Evolutionary conservation across 2,888 invertebrate genomes (phyloP).

Genomic region (Cheilosia soror): DNA sequence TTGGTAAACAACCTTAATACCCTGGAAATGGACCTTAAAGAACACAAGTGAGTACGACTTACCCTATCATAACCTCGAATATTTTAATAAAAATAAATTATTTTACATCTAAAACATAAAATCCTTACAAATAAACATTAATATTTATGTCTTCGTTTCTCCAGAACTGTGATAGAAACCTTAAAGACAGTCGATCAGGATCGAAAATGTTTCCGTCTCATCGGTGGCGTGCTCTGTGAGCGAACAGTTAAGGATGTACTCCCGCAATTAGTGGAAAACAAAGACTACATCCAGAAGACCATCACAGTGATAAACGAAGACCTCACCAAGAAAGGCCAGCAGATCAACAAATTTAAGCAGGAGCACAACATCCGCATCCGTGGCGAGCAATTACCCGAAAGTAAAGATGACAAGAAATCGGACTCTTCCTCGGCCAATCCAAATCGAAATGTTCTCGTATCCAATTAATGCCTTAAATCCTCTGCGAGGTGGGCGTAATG

Average conservation of each 20-base stretch:
- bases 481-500: slow-evolving; percentile 1
- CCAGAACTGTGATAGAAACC: slow-evolving; percentile 96
- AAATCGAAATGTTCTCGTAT: slow-evolving; percentile 86
- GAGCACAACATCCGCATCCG: slow-evolving; percentile 94
- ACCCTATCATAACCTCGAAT: slow-evolving; percentile 78
- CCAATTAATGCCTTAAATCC: slow-evolving; percentile 77
- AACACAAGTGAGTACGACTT: slow-evolving; percentile 92
- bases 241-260: slow-evolving; percentile 95
- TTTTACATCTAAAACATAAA: background rate
- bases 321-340: slow-evolving; percentile 92
- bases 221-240: slow-evolving; percentile 97
- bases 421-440: slow-evolving; percentile 77
- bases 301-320: slow-evolving; percentile 92
- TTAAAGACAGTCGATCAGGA: slow-evolving; percentile 92
- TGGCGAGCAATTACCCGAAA: slow-evolving; percentile 86
- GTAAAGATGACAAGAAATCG: slow-evolving; percentile 79
- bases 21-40: slow-evolving; percentile 96
- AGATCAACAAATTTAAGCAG: slow-evolving; percentile 96
- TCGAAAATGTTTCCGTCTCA: slow-evolving; percentile 95
- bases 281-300: slow-evolving; percentile 91
- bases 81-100: background rate
- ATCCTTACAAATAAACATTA: background rate
- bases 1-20: slow-evolving; percentile 95
- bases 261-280: slow-evolving; percentile 92
- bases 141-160: slow-evolving; percentile 62